Base-by-base conservation (phyloP, 2,797 vertebrate species). In the Loris lydekkerianus region DNA sequence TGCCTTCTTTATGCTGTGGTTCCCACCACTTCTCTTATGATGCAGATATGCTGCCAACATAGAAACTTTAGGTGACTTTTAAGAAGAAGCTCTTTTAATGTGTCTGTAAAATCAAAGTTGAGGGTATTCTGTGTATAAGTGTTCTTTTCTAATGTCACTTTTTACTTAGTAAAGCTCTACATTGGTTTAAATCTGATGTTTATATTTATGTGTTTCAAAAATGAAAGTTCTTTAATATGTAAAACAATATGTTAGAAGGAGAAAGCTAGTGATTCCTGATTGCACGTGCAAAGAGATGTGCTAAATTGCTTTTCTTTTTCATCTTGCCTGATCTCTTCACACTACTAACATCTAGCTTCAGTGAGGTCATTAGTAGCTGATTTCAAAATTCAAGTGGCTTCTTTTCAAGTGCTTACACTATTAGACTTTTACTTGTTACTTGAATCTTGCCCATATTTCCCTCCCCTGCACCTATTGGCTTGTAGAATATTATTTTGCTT, bases 171-270 rank as follows among this genome's bases (percentile, higher is more conserved):
- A 63, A 89, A 49, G 25, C 43, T 96, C 61, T 43, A 76, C 31
- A 65, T 58, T 17, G 18, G 49, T 67, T 85, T 86, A 56, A 92
- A 37, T 34, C 86, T 96, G 20, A 58, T 69, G 29, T 75, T 20
- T 73, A 53, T 80, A 40, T 93, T 82, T 91, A 78, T 56, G 17
- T 77, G 56, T 60, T 95, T 93, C 56, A 77, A 91, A 93, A 53
- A 56, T 77, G 61, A 63, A 76, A 69, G 43, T 29, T 67, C 7
- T 84, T 49, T 49, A 61, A 86, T 46, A 34, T 13, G 4, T 75
- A 84, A 89, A 58, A 58, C 56, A 86, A 46, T 69, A 21, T 34
- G 46, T 34, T 37, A 60, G 63, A 78, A 43, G 40, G 67, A 83
- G 70, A 69, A 77, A 78, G 60, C 11, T 27, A 27, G 20, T 43